A percentile compares a stretch with the other conserved stretches of the same genome.
Conservation (phyloP, 1,140 invertebrate genomes). For the Himalopsyche phryganea region DNA sequence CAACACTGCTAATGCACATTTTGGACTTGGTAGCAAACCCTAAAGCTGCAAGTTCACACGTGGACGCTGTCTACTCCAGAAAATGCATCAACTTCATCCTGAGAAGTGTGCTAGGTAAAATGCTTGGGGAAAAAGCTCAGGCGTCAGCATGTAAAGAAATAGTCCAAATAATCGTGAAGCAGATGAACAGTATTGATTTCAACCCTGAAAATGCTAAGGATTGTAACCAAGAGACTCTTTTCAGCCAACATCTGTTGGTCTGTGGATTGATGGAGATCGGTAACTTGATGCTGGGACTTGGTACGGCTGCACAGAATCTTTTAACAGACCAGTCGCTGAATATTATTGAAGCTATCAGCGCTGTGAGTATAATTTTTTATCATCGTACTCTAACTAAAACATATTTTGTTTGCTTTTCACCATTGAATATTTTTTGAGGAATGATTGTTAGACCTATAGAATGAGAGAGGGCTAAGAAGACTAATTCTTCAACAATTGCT, state of each 20-base stretch:
- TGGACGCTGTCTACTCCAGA: constrained; percentile 95
- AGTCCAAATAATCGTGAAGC: constrained; percentile 84
- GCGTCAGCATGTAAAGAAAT: constrained; percentile 93
- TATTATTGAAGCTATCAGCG: constrained; percentile 56
- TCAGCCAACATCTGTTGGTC: constrained; percentile 90
- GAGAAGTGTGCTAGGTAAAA: constrained; percentile 83
- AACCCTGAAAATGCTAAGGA: constrained; percentile 88
- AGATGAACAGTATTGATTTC: constrained; percentile 92
- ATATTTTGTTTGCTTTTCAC: too few species aligned
- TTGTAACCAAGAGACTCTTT: constrained; percentile 82
- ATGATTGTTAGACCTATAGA: too few species aligned
- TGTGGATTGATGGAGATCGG: constrained; percentile 92
- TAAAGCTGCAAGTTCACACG: constrained; percentile 89
- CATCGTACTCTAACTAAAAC: constrained; percentile 4
- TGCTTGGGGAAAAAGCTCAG: constrained; percentile 96
- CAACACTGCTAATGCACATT: constrained; percentile 80
- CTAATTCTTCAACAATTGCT: too few species aligned
- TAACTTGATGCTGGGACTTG: constrained; percentile 79
- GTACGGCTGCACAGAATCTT: constrained; percentile 86
- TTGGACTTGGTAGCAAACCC: constrained; percentile 91
- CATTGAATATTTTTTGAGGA: too few species aligned
- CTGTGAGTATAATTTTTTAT: constrained; percentile 40
- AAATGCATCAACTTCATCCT: constrained; percentile 97
- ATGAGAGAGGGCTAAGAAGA: too few species aligned
- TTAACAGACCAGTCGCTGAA: constrained; percentile 82